Evolutionary conservation across 1,140 invertebrate species (phyloP).

Genomic region (Papilio xuthus): DNA sequence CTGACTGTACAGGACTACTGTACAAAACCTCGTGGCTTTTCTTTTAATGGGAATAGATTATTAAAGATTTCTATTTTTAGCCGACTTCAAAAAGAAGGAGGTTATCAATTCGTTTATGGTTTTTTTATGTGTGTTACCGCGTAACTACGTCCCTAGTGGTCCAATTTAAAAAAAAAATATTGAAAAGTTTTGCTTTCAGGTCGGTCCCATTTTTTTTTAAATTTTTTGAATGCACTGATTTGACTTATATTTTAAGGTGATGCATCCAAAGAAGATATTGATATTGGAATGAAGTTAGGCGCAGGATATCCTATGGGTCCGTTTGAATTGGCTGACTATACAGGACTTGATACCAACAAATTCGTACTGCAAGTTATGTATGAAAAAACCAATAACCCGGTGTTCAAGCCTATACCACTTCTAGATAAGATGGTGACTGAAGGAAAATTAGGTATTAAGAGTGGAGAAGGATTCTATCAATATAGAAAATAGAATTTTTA

Average conservation of each 20-base stretch:
- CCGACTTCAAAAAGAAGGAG: no score
- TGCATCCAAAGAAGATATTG: slow-evolving; percentile 88
- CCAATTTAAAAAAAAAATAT: no score
- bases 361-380: slow-evolving; percentile 87
- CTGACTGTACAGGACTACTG: no score
- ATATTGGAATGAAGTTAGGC: slow-evolving; percentile 93
- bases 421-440: slow-evolving; percentile 89
- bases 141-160: no score
- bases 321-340: slow-evolving; percentile 90
- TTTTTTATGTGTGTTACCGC: no score
- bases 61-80: no score
- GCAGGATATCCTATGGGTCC: slow-evolving; percentile 94
- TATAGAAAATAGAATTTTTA: slow-evolving; percentile 83
- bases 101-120: no score
- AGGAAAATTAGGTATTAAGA: slow-evolving; percentile 91
- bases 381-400: slow-evolving; percentile 87
- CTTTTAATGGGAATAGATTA: no score
- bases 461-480: slow-evolving; percentile 93
- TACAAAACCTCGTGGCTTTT: no score
- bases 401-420: slow-evolving; percentile 85
- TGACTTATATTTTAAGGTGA: slow-evolving; percentile 75
- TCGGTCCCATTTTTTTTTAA: no score
- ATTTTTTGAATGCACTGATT: neutral
- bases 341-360: slow-evolving; percentile 88
- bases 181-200: no score